Evolutionary conservation across 2,888 invertebrate genomes (phyloP).

Genomic region (Nowickia ferox): DNA sequence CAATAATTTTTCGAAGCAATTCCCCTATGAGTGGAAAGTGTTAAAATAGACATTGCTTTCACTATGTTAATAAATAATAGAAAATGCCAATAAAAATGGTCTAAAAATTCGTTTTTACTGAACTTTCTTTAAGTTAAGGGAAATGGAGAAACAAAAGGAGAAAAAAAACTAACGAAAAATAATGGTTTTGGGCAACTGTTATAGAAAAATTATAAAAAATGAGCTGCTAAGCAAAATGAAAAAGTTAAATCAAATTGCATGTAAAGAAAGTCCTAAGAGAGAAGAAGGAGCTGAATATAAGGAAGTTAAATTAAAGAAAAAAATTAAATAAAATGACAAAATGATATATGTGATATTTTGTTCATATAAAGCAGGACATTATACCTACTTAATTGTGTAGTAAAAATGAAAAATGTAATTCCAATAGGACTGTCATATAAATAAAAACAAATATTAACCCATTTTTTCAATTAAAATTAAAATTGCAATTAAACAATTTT

Average conservation of each 20-base stretch:
- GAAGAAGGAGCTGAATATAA: neutral
- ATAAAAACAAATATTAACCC: too few species aligned
- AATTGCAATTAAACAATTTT: too few species aligned
- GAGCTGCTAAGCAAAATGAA: slow-evolving; percentile 34
- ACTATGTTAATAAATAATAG: slow-evolving; percentile 81
- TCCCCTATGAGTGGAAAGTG: slow-evolving; percentile 73
- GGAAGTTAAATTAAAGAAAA: slow-evolving; percentile 9
- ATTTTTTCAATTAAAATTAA: too few species aligned
- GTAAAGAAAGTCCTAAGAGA: slow-evolving; percentile 1
- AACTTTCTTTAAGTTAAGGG: neutral
- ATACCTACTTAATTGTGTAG: neutral
- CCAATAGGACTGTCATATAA: too few species aligned
- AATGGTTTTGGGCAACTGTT: slow-evolving; percentile 52
- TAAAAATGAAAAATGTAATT: neutral
- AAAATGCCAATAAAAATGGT: slow-evolving; percentile 72
- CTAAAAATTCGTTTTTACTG: slow-evolving; percentile 16
- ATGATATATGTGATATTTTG: slow-evolving; percentile 64
- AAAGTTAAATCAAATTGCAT: slow-evolving; percentile 58
- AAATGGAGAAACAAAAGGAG: neutral
- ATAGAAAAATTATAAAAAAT: slow-evolving; percentile 62
- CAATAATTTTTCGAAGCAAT: slow-evolving; percentile 29
- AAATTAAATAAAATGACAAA: slow-evolving; percentile 53
- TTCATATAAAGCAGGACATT: slow-evolving; percentile 24
- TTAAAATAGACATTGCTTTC: slow-evolving; percentile 73
- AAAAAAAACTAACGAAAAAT: slow-evolving; percentile 8